Evolutionary conservation across 2,113 vertebrate species (phyloP).

Genomic region (Pelodiscus sinensis): DNA sequence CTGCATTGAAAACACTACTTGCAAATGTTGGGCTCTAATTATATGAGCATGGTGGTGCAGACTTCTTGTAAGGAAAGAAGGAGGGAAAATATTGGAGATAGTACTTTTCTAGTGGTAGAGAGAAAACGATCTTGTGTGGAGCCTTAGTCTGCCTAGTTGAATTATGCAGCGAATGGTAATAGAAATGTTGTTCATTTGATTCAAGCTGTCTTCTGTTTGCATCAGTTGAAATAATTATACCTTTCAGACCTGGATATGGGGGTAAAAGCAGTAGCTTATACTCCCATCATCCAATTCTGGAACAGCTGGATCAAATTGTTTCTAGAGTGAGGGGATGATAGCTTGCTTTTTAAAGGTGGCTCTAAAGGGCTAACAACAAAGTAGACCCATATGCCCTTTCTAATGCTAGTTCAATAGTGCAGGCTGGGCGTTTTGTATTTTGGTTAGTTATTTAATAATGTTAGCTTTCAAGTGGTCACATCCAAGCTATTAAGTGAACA

Average conservation of each 20-base stretch:
- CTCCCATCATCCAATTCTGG: neutral
- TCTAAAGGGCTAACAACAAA: neutral
- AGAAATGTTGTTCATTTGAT: neutral
- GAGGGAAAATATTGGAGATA: neutral
- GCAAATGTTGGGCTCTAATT: neutral
- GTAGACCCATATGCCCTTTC: neutral
- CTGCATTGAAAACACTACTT: neutral
- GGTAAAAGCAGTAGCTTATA: neutral
- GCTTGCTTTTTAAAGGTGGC: neutral
- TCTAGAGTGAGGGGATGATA: neutral
- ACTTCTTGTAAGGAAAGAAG: neutral
- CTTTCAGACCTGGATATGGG: neutral
- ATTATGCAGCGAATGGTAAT: neutral
- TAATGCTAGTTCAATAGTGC: neutral
- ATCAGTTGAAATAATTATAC: neutral
- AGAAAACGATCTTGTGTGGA: neutral
- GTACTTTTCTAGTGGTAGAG: neutral
- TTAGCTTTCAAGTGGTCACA: neutral
- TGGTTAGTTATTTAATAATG: neutral
- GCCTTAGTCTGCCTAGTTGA: neutral
- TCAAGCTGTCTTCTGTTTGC: neutral
- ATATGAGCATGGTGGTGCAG: neutral
- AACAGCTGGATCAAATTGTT: neutral
- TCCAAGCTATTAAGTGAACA: neutral
- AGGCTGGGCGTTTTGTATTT: neutral